These are phyloP conservation scores for Lapara coniferarum DNA, from an alignment of 2,888 invertebrate genomes.

Conservation along the genomic window DNA sequence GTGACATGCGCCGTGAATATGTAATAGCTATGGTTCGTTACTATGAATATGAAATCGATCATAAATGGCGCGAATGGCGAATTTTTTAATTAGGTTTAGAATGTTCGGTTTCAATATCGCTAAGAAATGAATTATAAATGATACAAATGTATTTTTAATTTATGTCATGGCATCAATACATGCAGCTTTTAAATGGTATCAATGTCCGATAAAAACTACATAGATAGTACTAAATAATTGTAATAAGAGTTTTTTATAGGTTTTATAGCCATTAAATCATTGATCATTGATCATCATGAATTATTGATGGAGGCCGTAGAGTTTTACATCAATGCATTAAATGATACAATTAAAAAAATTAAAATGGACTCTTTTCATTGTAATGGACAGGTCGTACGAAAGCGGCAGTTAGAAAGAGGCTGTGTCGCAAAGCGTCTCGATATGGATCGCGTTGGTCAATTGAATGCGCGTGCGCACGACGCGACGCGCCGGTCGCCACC, in stretches of 20 bases:
- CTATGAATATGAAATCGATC: background rate
- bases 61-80: background rate
- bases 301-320: too few relatives aligned
- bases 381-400: slow-evolving; percentile 48
- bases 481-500: background rate
- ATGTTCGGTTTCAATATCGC: background rate
- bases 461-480: slow-evolving; percentile 39
- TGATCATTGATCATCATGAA: too few relatives aligned
- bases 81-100: background rate
- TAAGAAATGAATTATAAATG: background rate
- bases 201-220: too few relatives aligned
- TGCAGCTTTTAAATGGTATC: too few relatives aligned
- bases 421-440: slow-evolving; percentile 62
- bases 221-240: too few relatives aligned
- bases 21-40: slow-evolving; percentile 27
- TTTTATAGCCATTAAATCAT: too few relatives aligned
- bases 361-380: slow-evolving; percentile 41
- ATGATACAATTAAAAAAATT: slow-evolving; percentile 16
- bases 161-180: too few relatives aligned
- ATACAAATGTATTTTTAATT: too few relatives aligned
- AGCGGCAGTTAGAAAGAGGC: slow-evolving; percentile 44
- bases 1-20: slow-evolving; percentile 33
- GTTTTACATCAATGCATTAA: too few relatives aligned
- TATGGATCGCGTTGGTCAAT: slow-evolving; percentile 65
- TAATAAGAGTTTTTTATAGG: too few relatives aligned